Conservation (phyloP, 2,888 invertebrate species). For the Hydriomena furcata region DNA sequence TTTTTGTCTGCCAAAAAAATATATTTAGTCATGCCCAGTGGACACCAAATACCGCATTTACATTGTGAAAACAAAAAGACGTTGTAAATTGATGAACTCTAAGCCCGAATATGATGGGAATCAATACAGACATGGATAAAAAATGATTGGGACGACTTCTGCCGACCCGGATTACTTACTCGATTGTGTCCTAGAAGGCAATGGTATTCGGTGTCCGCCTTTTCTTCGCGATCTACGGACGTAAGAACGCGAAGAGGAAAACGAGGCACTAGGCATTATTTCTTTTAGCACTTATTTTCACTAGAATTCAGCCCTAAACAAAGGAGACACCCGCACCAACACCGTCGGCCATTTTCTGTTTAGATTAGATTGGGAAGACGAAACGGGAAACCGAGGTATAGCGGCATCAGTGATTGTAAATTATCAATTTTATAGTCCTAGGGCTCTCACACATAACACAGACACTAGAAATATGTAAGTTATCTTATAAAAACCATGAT, state of each 20-base stretch:
- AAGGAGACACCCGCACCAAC: conserved; percentile 92
- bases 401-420: conserved; percentile 62
- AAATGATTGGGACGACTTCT: conserved; percentile 65
- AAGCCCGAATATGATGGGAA: conserved; percentile 34
- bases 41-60: conserved; percentile 4
- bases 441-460: conserved; percentile 68
- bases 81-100: conserved; percentile 1
- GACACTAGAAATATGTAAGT: conserved; percentile 62
- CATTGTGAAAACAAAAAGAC: neutral
- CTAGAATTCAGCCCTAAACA: conserved; percentile 87
- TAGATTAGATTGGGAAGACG: conserved; percentile 82
- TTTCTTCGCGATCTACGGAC: conserved; percentile 95
- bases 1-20: conserved; percentile 32
- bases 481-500: conserved; percentile 74
- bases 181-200: conserved; percentile 91
- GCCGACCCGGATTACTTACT: conserved; percentile 86
- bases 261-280: conserved; percentile 97
- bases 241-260: conserved; percentile 96
- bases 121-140: conserved; percentile 40
- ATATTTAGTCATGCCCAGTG: conserved; percentile 4
- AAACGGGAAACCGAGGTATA: conserved; percentile 69
- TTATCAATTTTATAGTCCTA: conserved; percentile 48
- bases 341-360: conserved; percentile 93
- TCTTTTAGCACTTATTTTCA: conserved; percentile 81
- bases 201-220: conserved; percentile 93